A percentile compares a stretch with the other conserved stretches of the same genome.
These are phyloP conservation scores for Pseudomyrmex sp. DNA, from an alignment of 1,140 invertebrate species.

Conservation along the genomic window DNA sequence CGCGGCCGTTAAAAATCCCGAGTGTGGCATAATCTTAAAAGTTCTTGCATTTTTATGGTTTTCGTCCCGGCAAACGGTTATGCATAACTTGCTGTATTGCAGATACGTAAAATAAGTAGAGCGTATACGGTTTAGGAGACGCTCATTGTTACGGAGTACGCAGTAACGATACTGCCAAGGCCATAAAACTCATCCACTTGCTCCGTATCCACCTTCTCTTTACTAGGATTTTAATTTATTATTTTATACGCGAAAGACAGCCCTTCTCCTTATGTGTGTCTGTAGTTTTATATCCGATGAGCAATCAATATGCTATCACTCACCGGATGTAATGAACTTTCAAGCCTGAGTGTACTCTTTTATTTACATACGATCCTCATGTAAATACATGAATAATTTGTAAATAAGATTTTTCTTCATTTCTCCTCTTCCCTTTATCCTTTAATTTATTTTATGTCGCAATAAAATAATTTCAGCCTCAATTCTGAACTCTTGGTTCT, in stretches of 20 bases:
- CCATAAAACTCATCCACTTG: slow-evolving; percentile 78
- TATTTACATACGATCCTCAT: slow-evolving; percentile 74
- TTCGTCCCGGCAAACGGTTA: slow-evolving; percentile 66
- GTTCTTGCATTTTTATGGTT: slow-evolving; percentile 66
- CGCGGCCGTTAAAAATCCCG: slow-evolving; percentile 49
- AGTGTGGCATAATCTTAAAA: slow-evolving; percentile 62
- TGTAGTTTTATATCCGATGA: slow-evolving; percentile 71
- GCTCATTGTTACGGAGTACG: slow-evolving; percentile 70
- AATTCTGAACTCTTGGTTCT: too few species aligned
- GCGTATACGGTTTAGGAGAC: slow-evolving; percentile 67
- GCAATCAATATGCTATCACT: slow-evolving; percentile 71
- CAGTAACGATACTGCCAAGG: slow-evolving; percentile 75
- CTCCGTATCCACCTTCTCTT: slow-evolving; percentile 59
- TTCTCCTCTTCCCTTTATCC: slow-evolving; percentile 19
- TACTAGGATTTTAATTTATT: slow-evolving; percentile 80
- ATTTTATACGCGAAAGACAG: slow-evolving; percentile 68
- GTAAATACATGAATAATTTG: slow-evolving; percentile 83
- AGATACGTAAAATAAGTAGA: slow-evolving; percentile 74
- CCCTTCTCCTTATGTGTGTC: neutral
- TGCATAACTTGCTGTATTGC: slow-evolving; percentile 73
- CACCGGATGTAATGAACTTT: slow-evolving; percentile 75
- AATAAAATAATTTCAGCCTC: neutral
- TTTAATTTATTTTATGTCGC: neutral
- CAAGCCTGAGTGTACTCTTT: slow-evolving; percentile 55
- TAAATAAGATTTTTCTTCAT: slow-evolving; percentile 76